Conservation (phyloP, 2,888 invertebrate genomes). For the Coelogynopora nodosa region DNA sequence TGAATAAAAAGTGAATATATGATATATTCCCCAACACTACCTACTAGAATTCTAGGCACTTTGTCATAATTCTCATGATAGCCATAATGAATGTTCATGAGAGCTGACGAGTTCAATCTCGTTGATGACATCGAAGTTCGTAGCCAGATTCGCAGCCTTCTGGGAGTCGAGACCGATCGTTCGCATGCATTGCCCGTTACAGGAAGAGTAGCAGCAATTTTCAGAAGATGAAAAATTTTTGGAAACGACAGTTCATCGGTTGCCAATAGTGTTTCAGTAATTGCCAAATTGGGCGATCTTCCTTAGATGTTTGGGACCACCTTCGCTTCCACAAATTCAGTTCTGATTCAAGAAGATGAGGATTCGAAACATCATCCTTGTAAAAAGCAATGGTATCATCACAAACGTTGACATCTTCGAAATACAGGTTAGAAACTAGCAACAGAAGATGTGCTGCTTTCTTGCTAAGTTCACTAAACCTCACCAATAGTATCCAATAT, state of each 20-base stretch:
- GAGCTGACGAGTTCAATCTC: neutral
- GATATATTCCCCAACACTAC: neutral
- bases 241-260: neutral
- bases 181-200: neutral
- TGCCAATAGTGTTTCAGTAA: neutral
- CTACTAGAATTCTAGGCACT: neutral
- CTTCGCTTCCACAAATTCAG: neutral
- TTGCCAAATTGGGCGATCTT: neutral
- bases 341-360: neutral
- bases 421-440: neutral
- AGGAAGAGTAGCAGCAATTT: neutral
- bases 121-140: neutral
- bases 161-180: neutral
- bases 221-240: neutral
- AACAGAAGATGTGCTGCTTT: neutral
- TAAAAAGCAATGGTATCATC: neutral
- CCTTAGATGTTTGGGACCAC: neutral
- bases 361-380: neutral
- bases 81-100: neutral
- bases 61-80: neutral
- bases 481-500: neutral
- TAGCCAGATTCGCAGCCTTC: neutral
- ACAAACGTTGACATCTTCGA: neutral
- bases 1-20: too few relatives aligned
- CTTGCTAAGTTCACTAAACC: neutral